phyloP scores from a whole-genome alignment of 2,113 vertebrate genomes.

The Pyrgilauda ruficollis region DNA sequence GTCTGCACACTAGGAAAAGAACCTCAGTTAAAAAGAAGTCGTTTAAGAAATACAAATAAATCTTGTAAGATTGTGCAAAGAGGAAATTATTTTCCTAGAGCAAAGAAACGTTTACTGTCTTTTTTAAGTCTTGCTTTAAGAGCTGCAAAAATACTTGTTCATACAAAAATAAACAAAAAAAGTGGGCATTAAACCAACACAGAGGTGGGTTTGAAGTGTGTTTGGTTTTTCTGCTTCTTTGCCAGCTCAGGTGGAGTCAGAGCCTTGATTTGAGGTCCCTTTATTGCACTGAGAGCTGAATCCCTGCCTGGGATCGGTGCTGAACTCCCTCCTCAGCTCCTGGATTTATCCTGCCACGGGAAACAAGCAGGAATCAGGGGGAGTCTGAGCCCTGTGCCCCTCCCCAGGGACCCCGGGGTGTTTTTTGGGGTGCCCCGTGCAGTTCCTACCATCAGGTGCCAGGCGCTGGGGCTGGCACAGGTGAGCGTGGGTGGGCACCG shows the following conservation, averaged over 20 bases:
- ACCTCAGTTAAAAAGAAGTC: background rate
- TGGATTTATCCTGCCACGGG: background rate
- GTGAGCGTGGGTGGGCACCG: background rate
- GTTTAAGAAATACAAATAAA: background rate
- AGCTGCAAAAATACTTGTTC: background rate
- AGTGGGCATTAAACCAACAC: background rate
- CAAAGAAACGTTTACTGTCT: background rate
- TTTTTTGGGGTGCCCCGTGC: background rate
- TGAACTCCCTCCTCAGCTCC: accelerated
- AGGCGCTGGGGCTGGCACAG: background rate
- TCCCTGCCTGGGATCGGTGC: accelerated
- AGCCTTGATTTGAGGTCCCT: too few relatives aligned
- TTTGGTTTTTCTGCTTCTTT: background rate
- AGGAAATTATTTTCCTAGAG: background rate
- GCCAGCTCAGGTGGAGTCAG: background rate
- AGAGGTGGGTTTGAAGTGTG: background rate
- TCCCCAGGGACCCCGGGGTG: accelerated
- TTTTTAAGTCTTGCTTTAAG: background rate
- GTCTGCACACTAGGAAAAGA: background rate
- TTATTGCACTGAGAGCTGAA: background rate
- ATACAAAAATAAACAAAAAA: background rate
- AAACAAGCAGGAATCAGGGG: accelerated
- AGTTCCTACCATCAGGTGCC: background rate
- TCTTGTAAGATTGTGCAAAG: background rate
- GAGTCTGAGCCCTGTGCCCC: accelerated